Evolutionary conservation across 2,113 vertebrate genomes (phyloP).

Genomic region (Myrmecobius fasciatus): DNA sequence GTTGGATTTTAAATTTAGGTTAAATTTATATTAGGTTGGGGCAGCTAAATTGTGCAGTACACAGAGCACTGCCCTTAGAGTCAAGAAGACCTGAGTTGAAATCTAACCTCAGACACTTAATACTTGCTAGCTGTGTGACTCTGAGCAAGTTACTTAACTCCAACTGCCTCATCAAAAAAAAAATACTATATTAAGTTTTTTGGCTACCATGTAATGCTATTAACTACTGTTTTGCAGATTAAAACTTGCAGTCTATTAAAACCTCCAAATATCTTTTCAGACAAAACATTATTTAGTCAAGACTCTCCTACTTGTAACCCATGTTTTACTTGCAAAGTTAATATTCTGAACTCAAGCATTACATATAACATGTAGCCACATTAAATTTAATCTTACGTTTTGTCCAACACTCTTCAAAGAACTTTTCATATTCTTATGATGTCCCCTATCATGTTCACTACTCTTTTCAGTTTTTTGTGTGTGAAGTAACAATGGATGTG

Average conservation of each 20-base stretch:
- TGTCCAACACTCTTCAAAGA: neutral
- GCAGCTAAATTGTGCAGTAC: too few species aligned
- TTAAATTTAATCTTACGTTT: neutral
- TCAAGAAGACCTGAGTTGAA: too few species aligned
- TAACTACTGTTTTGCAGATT: neutral
- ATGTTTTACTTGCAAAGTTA: neutral
- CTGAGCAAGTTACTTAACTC: too few species aligned
- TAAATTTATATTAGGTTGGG: neutral
- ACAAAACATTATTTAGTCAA: too few species aligned
- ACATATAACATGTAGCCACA: neutral
- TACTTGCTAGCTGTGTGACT: too few species aligned
- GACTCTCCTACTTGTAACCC: too few species aligned
- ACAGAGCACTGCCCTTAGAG: too few species aligned
- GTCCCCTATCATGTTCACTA: neutral
- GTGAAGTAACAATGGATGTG: too few species aligned
- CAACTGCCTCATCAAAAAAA: too few species aligned
- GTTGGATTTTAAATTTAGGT: neutral
- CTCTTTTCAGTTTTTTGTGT: neutral
- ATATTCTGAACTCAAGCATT: neutral
- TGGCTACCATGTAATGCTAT: neutral
- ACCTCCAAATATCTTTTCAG: too few species aligned
- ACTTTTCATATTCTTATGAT: neutral
- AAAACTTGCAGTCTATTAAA: neutral
- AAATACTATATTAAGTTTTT: neutral
- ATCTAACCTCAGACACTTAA: too few species aligned